Percentiles rank a stretch among this genome's conserved stretches.
Conservation (phyloP, 2,113 vertebrate genomes). For the Leuciscus idus region DNA sequence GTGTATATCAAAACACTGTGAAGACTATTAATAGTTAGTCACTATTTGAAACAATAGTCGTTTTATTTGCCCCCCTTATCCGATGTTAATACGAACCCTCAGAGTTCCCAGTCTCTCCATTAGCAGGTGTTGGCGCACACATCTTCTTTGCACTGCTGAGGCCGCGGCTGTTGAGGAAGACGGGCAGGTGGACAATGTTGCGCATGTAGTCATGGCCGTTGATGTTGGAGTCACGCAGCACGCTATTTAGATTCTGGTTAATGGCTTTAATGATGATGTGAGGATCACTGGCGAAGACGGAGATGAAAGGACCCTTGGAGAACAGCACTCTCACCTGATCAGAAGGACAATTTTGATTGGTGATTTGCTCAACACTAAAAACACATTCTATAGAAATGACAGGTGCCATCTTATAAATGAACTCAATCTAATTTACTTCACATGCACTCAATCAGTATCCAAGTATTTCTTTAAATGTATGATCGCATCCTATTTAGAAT, state of each 20-base stretch:
- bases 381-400: neutral
- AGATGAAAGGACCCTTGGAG: slow-evolving; percentile 96
- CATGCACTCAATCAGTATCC: neutral
- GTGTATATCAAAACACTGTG: too few species aligned
- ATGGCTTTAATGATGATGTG: slow-evolving; percentile 99
- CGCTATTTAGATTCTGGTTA: slow-evolving; percentile 96
- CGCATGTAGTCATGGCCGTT: slow-evolving; percentile 98
- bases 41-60: neutral
- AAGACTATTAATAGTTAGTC: neutral
- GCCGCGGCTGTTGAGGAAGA: slow-evolving; percentile 94
- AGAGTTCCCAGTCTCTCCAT: slow-evolving; percentile 80
- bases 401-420: neutral
- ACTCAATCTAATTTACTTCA: neutral
- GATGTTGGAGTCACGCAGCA: slow-evolving; percentile 95
- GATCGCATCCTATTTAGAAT: neutral
- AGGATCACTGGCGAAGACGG: slow-evolving; percentile 95
- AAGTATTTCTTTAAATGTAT: neutral
- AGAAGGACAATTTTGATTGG: neutral
- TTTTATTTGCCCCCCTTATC: neutral
- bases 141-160: slow-evolving; percentile 86
- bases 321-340: slow-evolving; percentile 91
- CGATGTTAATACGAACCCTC: slow-evolving; percentile 66
- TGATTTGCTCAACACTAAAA: neutral
- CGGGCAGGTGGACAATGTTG: slow-evolving; percentile 93
- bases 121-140: slow-evolving; percentile 77